Percentiles rank a stretch among this genome's conserved stretches.
Conservation (phyloP, 2,888 invertebrate genomes). For the Cephus nigrinus region DNA sequence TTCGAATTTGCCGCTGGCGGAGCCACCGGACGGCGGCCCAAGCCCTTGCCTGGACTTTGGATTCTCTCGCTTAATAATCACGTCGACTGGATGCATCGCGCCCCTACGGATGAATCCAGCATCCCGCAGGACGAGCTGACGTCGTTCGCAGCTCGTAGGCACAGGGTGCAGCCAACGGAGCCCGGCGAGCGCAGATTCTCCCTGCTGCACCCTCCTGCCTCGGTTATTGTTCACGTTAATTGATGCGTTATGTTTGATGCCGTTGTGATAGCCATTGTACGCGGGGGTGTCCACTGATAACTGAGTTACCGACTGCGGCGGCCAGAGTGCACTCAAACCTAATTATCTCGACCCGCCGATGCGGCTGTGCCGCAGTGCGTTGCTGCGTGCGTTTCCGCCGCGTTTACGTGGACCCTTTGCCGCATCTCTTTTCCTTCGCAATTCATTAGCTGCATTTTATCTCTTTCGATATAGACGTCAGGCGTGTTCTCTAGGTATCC, state of each 20-base stretch:
- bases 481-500: background rate
- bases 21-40: background rate
- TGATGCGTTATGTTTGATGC: conserved; percentile 68
- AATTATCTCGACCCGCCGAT: conserved; percentile 65
- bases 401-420: conserved; percentile 9
- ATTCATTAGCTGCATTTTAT: conserved; percentile 19
- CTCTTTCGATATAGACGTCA: conserved; percentile 7
- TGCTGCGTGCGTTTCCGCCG: conserved; percentile 29
- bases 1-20: background rate
- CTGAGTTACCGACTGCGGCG: conserved; percentile 66
- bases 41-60: background rate
- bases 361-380: conserved; percentile 63
- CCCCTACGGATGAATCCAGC: background rate
- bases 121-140: background rate
- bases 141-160: background rate
- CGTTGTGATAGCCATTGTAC: conserved; percentile 66
- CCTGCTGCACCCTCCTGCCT: conserved; percentile 41
- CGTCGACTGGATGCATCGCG: background rate
- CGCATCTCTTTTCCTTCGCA: background rate
- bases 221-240: conserved; percentile 67
- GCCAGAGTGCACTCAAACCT: conserved; percentile 67
- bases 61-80: background rate
- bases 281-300: conserved; percentile 66
- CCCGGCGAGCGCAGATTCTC: background rate
- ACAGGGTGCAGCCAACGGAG: background rate